Base-by-base conservation (phyloP, 2,797 vertebrate species). In the Atherinosoma microstoma region DNA sequence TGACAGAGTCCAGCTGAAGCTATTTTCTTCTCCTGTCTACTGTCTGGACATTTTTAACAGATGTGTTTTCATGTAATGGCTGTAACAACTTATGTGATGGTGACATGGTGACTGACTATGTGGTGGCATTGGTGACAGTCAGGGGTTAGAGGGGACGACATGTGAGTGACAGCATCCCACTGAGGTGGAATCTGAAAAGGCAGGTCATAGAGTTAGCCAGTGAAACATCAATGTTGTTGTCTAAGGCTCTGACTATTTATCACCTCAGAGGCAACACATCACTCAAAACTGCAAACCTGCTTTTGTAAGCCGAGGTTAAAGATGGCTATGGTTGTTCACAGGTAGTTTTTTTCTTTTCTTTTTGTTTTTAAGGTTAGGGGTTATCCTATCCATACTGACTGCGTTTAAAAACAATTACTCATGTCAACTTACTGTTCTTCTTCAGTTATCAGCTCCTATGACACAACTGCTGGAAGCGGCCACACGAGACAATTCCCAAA, bases 11-110 rank as follows among this genome's bases (percentile, higher is more conserved):
- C 89, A 85, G 79, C 84, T 70, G 84, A 66, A 73, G 73, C 85
- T 93, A 93, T 92, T 93, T 93, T 91, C 79, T 93, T 81, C 34
- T 10, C 87, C 69, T 78, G 86, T 90, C 82, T 83, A 84, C 90
- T 85, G 91, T 92, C 86, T 91, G 87, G 82, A 74, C 76, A 90
- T 84, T 85, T 83, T 86, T 63, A 79, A 66, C 85, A 82, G 73
- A 88, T 64, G 80, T 34, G 63, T n/a, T 69, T 59, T 75, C 79
- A 77, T 74, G 61, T 83, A 78, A 64, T 38, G 62, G 70, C 70
- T 76, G 15, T 60, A 74, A 63, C 49, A 69, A 66, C 29, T 66
- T 68, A 73, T 84, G 72, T 80, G 81, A 85, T 84, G 80, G 75
- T 73, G 70, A 81, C 78, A 85, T 84, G 80, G 74, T 73, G 70